Percentiles rank a stretch among this genome's conserved stretches.
Conservation (phyloP, 1,140 invertebrate species). For the Ganaspis sp. region DNA sequence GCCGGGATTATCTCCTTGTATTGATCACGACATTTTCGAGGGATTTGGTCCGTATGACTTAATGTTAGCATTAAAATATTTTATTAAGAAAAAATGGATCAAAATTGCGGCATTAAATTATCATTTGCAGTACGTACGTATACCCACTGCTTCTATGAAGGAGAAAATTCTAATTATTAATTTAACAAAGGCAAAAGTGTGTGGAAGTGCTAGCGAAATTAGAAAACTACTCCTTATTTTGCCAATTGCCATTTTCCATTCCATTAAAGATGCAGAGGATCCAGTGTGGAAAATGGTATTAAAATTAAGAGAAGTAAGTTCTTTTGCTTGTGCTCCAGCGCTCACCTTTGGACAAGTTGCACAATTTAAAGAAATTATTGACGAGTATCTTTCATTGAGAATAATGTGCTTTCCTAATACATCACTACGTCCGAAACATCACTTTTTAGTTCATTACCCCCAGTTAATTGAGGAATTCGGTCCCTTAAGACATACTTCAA, state of each 20-base stretch:
- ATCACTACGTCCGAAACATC: constrained; percentile 39
- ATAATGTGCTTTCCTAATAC: constrained; percentile 33
- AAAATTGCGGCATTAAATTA: constrained; percentile 33
- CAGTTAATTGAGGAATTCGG: constrained; percentile 42
- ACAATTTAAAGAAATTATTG: constrained; percentile 37
- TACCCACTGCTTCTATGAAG: constrained; percentile 9
- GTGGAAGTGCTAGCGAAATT: constrained; percentile 36
- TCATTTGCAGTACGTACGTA: constrained; percentile 21
- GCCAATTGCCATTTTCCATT: constrained; percentile 40
- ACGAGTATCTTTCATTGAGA: constrained; percentile 43
- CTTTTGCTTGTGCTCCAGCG: constrained; percentile 37
- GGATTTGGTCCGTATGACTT: constrained; percentile 43
- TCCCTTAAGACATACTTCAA: constrained; percentile 43
- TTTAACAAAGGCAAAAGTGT: not conserved
- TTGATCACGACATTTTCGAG: constrained; percentile 44
- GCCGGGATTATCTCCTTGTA: constrained; percentile 39
- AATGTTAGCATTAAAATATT: constrained; percentile 35
- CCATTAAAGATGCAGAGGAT: constrained; percentile 40
- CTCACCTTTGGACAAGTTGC: constrained; percentile 44
- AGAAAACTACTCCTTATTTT: constrained; percentile 39
- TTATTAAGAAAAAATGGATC: constrained; percentile 38
- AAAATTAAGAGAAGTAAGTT: constrained; percentile 42
- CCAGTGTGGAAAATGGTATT: constrained; percentile 48
- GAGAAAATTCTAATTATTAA: constrained; percentile 35
- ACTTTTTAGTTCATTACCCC: constrained; percentile 42